A percentile compares a stretch with the other conserved stretches of the same genome.
These are phyloP conservation scores for Crioceris asparagi DNA, from an alignment of 2,888 invertebrate genomes.

Conservation along the genomic window DNA sequence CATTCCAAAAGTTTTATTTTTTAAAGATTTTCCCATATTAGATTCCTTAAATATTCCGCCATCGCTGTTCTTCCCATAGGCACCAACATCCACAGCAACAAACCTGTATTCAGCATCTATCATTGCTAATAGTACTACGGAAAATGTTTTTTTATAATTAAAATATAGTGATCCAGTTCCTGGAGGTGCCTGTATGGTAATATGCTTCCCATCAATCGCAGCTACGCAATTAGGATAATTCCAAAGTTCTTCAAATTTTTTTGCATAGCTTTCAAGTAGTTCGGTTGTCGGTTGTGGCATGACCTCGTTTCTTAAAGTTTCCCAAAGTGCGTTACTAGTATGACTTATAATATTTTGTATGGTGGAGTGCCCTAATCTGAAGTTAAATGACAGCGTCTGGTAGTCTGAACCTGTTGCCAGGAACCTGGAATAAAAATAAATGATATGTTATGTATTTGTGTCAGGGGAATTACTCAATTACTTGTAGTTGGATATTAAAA, in stretches of 20 bases:
- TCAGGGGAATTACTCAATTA: background rate
- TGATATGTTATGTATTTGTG: background rate
- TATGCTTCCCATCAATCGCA: constrained; percentile 21
- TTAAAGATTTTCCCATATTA: constrained; percentile 17
- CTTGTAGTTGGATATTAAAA: background rate
- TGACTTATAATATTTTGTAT: constrained; percentile 12
- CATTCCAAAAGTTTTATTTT: constrained; percentile 12
- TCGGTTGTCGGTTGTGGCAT: constrained; percentile 11
- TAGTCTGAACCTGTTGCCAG: constrained; percentile 15
- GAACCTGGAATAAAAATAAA: constrained; percentile 10
- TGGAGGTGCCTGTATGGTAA: constrained; percentile 17
- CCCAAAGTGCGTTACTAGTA: constrained; percentile 10
- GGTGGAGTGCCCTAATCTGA: constrained; percentile 11
- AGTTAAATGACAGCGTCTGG: constrained; percentile 10
- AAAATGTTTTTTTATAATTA: constrained; percentile 19
- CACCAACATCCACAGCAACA: constrained; percentile 24
- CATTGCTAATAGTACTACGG: constrained; percentile 22
- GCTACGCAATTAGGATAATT: background rate
- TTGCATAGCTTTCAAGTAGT: constrained; percentile 7
- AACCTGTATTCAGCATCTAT: constrained; percentile 25
- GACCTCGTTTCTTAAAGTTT: constrained; percentile 8
- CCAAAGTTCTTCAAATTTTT: constrained; percentile 4
- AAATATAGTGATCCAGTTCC: constrained; percentile 20
- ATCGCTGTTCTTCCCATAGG: constrained; percentile 25
- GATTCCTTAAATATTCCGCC: constrained; percentile 22